Evolutionary conservation across 1,140 invertebrate genomes (phyloP).

Genomic region (Calycopis cecrops): DNA sequence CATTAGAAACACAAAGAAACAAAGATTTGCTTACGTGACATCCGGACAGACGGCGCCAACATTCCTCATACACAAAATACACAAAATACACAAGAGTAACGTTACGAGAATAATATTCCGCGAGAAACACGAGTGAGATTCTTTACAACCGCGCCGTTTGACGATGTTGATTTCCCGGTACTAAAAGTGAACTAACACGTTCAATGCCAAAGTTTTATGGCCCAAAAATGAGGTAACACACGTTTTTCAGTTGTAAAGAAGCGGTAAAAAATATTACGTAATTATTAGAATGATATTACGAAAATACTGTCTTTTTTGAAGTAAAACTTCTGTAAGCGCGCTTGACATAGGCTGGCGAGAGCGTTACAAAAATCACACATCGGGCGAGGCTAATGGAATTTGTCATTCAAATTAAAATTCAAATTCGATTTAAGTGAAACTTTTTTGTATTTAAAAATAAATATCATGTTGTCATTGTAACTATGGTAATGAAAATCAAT

Average conservation of each 20-base stretch:
- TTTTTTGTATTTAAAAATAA: too few relatives aligned
- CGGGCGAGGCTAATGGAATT: too few relatives aligned
- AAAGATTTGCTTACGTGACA: conserved; percentile 34
- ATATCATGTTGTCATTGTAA: too few relatives aligned
- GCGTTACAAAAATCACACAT: too few relatives aligned
- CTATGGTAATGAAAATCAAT: too few relatives aligned
- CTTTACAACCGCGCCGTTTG: conserved; percentile 43
- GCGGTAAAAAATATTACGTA: conserved; percentile 12
- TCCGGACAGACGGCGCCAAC: conserved; percentile 51
- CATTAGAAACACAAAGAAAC: not conserved
- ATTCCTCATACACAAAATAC: conserved; percentile 24
- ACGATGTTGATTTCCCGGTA: conserved; percentile 56
- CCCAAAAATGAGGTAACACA: conserved; percentile 36
- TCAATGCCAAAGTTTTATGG: conserved; percentile 65
- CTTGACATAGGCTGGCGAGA: too few relatives aligned
- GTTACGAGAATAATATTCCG: conserved; percentile 18
- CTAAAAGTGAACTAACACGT: conserved; percentile 61
- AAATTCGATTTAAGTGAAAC: too few relatives aligned
- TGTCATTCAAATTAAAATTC: too few relatives aligned
- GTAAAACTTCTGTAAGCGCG: too few relatives aligned
- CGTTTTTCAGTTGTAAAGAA: conserved; percentile 29
- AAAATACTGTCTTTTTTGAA: too few relatives aligned
- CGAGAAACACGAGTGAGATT: conserved; percentile 40
- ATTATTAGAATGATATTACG: too few relatives aligned
- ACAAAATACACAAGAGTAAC: not conserved